Percentiles rank a stretch among this genome's conserved stretches.
Conservation (phyloP, 1,140 invertebrate species). For the Orchesella cincta region DNA sequence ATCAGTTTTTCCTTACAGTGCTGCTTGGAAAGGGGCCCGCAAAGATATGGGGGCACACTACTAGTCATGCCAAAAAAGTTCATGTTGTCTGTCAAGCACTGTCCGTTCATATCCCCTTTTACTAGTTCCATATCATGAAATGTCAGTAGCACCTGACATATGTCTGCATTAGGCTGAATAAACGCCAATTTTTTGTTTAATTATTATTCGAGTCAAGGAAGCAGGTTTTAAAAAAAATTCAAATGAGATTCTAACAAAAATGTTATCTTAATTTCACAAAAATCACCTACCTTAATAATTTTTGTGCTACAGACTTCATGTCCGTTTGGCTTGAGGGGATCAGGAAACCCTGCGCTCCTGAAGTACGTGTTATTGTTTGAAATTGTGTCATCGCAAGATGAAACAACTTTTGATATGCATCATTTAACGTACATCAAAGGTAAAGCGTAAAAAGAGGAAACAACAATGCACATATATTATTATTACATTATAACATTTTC, state of each 20-base stretch:
- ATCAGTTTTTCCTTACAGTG: neutral
- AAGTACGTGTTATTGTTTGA: conserved; percentile 2
- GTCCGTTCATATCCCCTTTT: neutral
- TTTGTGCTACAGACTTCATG: neutral
- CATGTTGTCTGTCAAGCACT: neutral
- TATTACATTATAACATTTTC: too few relatives aligned
- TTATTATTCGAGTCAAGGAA: neutral
- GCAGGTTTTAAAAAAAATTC: neutral
- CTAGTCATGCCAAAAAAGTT: neutral
- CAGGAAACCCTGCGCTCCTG: conserved; percentile 1
- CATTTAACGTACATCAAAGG: too few relatives aligned
- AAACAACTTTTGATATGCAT: neutral
- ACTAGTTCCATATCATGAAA: neutral
- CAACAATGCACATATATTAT: too few relatives aligned
- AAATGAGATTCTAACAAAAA: too few relatives aligned
- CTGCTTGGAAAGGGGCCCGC: conserved; percentile 1
- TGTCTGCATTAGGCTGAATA: neutral
- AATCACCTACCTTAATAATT: neutral
- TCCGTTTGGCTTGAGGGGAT: neutral
- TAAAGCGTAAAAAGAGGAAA: too few relatives aligned
- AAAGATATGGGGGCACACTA: neutral
- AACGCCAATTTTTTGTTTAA: neutral
- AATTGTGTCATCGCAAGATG: neutral
- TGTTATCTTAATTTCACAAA: neutral
- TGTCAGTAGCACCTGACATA: neutral